Base-by-base conservation (phyloP, 2,797 vertebrate species). In the Crocidura indochinensis region DNA sequence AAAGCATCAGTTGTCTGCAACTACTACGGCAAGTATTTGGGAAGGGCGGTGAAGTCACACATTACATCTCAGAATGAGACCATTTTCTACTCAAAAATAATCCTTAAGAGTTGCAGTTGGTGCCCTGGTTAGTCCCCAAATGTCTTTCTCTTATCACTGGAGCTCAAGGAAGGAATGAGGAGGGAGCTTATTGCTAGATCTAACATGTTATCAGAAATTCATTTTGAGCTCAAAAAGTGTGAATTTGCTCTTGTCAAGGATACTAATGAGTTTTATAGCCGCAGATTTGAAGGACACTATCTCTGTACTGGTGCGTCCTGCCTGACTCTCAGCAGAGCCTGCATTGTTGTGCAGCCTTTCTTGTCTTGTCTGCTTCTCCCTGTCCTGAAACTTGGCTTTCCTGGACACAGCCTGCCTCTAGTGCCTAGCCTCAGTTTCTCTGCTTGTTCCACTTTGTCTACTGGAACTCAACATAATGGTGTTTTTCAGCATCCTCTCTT, bases 41-140 rank as follows among this genome's bases (percentile, higher is more conserved):
- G 44, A 80, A 93, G 15, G 2, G 14, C 46, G 60, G 29, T 31
- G n/a, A 6, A 29, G 26, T 67, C 31, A 46, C 62, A 67, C 10
- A 7, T n/a, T 74, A 53, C 22, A 51, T 49, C 71, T 91, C 51
- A 78, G 88, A 91, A 92, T 71, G 60, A 64, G 29, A 38, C 11
- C 22, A 38, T 3, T 29, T 65, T 82, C 27, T 80, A 26, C 12
- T 79, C 75, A n/a, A 47, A 72, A 56, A 26, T 93, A 1, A 67
- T 88, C 38, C 67, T 2, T 19, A 10, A 82, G 22, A 10, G 22
- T n/a, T 76, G 26, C 8, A 79, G 8, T 47, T 38, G 62, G 49
- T 76, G 15, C 38, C 29, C 38, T 82, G 53, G 62, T 87, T 20
- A 46, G 51, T 51, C 15, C 64, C 64, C 3, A n/a, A 26, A 68